Evolutionary conservation across 2,113 vertebrate species (phyloP), one percentile per base, ranked within the genome.

Genomic region (Daboia siamensis): DNA sequence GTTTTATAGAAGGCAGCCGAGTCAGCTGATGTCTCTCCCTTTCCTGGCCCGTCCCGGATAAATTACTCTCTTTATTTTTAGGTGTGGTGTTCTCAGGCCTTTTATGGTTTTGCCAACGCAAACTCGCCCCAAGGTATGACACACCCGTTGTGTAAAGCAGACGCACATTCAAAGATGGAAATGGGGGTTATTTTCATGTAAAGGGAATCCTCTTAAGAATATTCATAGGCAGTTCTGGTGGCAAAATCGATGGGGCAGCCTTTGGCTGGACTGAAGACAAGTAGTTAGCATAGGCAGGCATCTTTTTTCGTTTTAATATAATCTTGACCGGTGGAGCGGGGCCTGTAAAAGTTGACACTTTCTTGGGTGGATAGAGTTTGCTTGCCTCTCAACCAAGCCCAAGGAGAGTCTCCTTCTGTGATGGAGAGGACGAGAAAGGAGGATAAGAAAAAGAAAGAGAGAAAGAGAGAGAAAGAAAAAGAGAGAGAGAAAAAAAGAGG

Each of bases 51-150:
- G 69, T 20, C 86, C 88, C 4, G 29, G 59, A 29, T 29, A 44
- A 84, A 44, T 61, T 52, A 26, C 86, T 10, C 86, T 29, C 86
- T 85, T 91, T 88, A 85, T 88, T 85, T 80, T 91, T 84, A 85
- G 90, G 26, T 6, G 8, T 2, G 54, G 86, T 26, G 0, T 29
- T 4, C 52, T 52, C 26, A 46, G 33, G 5, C 4, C 74, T 39
- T 93, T 88, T 85, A 52, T 21, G 39, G 64, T 86, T 93, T 61
- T 44, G 56, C 44, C 52, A 91, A 69, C 23, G 86, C 86, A 61
- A 91, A 85, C 61, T 39, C 52, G 54, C 69, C 88, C 20, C 51
- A 39, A 90, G 61, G 86, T 84, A 29, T 2, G 20, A 10, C 48
- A 17, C 85, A 2, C 39, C 84, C 84, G 1, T 2, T 15, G 61